Conservation (phyloP, 2,888 invertebrate species). For the Lasioglossum calceatum region DNA sequence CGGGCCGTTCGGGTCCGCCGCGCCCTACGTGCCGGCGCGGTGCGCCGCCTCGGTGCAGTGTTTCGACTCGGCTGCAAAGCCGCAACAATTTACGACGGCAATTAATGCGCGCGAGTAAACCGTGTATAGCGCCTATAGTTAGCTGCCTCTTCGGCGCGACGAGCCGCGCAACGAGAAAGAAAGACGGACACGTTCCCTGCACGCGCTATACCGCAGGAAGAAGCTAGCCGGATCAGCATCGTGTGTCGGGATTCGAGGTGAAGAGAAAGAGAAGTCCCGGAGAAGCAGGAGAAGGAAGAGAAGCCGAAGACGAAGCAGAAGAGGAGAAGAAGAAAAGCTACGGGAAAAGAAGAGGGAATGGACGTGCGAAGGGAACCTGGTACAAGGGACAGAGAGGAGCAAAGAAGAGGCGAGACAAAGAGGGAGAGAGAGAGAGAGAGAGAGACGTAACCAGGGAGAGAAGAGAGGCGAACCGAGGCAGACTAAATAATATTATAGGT, state of each 20-base stretch:
- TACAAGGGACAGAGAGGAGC: slow-evolving; percentile 33
- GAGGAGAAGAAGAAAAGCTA: slow-evolving; percentile 43
- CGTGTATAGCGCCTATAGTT: slow-evolving; percentile 79
- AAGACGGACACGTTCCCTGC: slow-evolving; percentile 61
- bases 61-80: slow-evolving; percentile 74
- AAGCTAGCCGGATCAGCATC: slow-evolving; percentile 42
- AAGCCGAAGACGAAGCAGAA: slow-evolving; percentile 12
- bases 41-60: slow-evolving; percentile 48
- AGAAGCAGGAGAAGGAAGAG: slow-evolving; percentile 19
- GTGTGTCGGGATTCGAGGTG: neutral
- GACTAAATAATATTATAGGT: slow-evolving; percentile 85
- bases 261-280: slow-evolving; percentile 38
- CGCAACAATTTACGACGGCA: slow-evolving; percentile 84
- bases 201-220: slow-evolving; percentile 52
- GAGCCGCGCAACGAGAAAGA: slow-evolving; percentile 54
- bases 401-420: slow-evolving; percentile 33
- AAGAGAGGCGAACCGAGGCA: slow-evolving; percentile 76
- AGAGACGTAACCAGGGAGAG: slow-evolving; percentile 44
- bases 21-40: slow-evolving; percentile 46
- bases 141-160: slow-evolving; percentile 63
- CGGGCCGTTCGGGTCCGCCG: slow-evolving; percentile 21
- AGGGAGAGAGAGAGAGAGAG: too few species aligned
- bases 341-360: slow-evolving; percentile 27
- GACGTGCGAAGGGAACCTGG: slow-evolving; percentile 9
- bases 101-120: slow-evolving; percentile 84